A percentile compares a stretch with the other conserved stretches of the same genome.
These are phyloP conservation scores for Drymonia ruficornis DNA, from an alignment of 2,888 invertebrate genomes.

Conservation along the genomic window DNA sequence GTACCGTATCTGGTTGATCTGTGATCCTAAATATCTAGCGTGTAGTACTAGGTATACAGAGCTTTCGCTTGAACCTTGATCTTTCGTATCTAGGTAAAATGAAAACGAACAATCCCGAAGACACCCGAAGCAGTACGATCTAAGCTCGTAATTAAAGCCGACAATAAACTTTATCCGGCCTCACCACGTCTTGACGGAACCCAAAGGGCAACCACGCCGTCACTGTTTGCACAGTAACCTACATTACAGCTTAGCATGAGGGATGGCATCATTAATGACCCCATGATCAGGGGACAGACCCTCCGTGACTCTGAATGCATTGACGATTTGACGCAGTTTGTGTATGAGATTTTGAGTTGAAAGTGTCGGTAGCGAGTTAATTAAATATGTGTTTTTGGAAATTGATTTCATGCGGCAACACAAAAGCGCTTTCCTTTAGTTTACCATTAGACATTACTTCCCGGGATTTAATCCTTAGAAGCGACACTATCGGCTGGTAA, in stretches of 20 bases:
- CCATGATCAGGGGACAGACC: conserved; percentile 70
- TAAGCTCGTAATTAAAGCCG: conserved; percentile 51
- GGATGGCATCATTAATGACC: conserved; percentile 82
- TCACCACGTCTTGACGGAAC: conserved; percentile 47
- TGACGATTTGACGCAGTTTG: conserved; percentile 60
- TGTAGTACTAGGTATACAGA: too few relatives aligned
- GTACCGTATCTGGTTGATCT: too few relatives aligned
- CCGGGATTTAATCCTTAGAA: too few relatives aligned
- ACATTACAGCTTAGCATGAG: conserved; percentile 74
- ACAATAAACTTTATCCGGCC: conserved; percentile 50
- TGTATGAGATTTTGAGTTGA: conserved; percentile 52
- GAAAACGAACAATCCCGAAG: background rate
- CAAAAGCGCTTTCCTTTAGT: too few relatives aligned
- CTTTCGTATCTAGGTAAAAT: too few relatives aligned
- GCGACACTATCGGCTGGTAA: too few relatives aligned
- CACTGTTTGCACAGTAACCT: conserved; percentile 83
- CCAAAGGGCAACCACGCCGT: conserved; percentile 68
- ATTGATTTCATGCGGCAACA: background rate
- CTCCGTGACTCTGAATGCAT: conserved; percentile 80
- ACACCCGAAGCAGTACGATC: background rate
- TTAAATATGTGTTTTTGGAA: background rate
- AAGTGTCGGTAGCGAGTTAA: conserved; percentile 17
- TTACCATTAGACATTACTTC: too few relatives aligned
- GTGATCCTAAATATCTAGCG: too few relatives aligned
- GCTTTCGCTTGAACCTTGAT: too few relatives aligned